Evolutionary conservation across 2,888 invertebrate genomes (phyloP), one percentile per base, ranked within the genome.

Genomic region (Thera obeliscata): DNA sequence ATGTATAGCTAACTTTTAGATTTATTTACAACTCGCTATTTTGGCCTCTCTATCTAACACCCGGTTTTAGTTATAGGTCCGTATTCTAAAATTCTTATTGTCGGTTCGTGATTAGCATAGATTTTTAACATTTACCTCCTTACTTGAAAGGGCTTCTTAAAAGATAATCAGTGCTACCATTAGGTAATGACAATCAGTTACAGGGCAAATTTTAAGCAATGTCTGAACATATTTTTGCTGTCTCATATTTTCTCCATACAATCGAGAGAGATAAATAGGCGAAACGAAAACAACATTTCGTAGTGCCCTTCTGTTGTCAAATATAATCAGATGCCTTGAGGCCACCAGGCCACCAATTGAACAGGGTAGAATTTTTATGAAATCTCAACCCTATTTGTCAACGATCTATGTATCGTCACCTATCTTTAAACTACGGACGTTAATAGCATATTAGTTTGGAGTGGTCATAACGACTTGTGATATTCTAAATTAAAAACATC

Each of bases 1-100:
- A 80, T 67, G 61, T 60, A 69, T 74, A 75, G 67, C 73, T 67
- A 72, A 73, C 72, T 69, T 52, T 69, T 71, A 78, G 69, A 73
- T 71, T 72, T 77, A 81, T 77, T 70, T 70, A 62, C 64, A 66
- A 72, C 74, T 67, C 67, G 67, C 64, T 67, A 73, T 68, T 61
- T 56, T 60, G 59, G 59, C 73, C 69, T 73, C 71, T 76, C 71
- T 75, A 66, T 48, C 70, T 64, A 66, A 74, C 69, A 74, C 75
- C 71, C 73, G 52, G 66, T 76, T 73, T 46, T 9, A 46, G 38
- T 38, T 38, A 38, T 6, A 38, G 6, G 38, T 6, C 43, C 43
- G 43, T 46, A 46, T 46, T 46, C 1, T 9, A 9, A 46, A 46
- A 46, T 46, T 2, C 43, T 46, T 2, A 9, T 9, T 5, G 7